phyloP scores from a whole-genome alignment of 2,888 invertebrate genomes.

The Ormyrus labotus region DNA sequence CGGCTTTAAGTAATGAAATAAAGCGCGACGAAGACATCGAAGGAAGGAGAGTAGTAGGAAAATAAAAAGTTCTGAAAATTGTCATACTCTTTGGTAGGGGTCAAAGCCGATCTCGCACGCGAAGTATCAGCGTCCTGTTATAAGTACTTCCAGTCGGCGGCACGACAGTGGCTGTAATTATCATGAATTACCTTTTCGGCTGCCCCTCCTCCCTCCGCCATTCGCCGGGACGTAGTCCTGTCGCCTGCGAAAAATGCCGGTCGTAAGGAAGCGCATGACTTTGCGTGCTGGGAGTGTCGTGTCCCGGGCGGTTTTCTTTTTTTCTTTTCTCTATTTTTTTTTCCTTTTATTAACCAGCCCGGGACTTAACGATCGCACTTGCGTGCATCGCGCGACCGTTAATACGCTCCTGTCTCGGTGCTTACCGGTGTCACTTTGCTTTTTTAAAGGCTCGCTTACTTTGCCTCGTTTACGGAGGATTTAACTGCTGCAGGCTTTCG shows the following conservation, averaged over 20 bases:
- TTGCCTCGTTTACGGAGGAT: background rate
- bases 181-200: constrained; percentile 31
- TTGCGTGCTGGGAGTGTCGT: constrained; percentile 40
- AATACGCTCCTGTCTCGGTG: constrained; percentile 11
- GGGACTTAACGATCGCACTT: background rate
- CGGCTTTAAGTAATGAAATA: constrained; percentile 38
- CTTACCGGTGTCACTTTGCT: constrained; percentile 34
- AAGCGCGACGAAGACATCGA: background rate
- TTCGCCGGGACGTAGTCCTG: too few relatives aligned
- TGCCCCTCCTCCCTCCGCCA: background rate
- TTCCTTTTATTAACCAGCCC: background rate
- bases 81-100: background rate
- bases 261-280: constrained; percentile 25
- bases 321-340: too few relatives aligned
- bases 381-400: constrained; percentile 23
- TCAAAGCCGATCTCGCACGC: constrained; percentile 24
- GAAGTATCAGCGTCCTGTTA: background rate
- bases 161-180: constrained; percentile 16
- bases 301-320: constrained; percentile 18
- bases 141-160: background rate
- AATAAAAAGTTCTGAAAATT: constrained; percentile 21
- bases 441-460: background rate
- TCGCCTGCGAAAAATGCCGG: too few relatives aligned
- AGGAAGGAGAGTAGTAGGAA: background rate
- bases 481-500: background rate